Base-by-base conservation (phyloP, 2,113 vertebrate genomes). In the Phrynocephalus versicolor region DNA sequence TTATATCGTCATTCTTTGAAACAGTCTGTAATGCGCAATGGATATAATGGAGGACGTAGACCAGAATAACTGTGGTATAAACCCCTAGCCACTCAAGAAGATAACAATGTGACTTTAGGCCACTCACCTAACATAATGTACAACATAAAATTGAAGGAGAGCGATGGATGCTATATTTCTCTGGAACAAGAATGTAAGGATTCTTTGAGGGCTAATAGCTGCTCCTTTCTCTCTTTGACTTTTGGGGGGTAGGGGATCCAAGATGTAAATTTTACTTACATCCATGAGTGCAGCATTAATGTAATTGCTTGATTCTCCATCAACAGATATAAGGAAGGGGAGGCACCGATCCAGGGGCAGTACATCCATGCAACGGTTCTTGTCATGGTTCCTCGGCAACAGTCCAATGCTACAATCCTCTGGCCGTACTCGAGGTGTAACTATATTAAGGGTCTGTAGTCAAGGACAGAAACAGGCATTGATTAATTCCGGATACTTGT, bases 221-320 rank as follows among this genome's bases (percentile, higher is more conserved):
- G 23, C 25, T 25, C 62, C 18, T 4, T 45, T 41, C 21, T n/a
- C 60, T 37, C 45, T 25, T 75, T 62, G 9, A 19, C 60, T 65
- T 33, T 45, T 14, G 35, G 25, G 30, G 9, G 27, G 14, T 55
- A 64, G 74, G 15, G 2, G 16, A 8, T 55, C 30, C 65, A 23
- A 3, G 25, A 1, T 65, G 39, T 45, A 10, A 87, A 67, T 1
- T 79, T 65, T 74, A 88, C 98, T 96, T 94, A 99, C 98, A 2
- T 99, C 98, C 98, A 99, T 99, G 88, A 99, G 95, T 0, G 98
- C 98, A 45, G 98, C 98, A 0, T 98, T 99, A 95, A 99, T 99
- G 94, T 99, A 99, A 92, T 99, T 99, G 94, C 98, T 99, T 81
- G 98, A 98, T 90, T 99, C 98, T 0, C 98, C 98, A 1, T 99